phyloP scores from a whole-genome alignment of 2,888 invertebrate genomes.

The Eilema sororculum region DNA sequence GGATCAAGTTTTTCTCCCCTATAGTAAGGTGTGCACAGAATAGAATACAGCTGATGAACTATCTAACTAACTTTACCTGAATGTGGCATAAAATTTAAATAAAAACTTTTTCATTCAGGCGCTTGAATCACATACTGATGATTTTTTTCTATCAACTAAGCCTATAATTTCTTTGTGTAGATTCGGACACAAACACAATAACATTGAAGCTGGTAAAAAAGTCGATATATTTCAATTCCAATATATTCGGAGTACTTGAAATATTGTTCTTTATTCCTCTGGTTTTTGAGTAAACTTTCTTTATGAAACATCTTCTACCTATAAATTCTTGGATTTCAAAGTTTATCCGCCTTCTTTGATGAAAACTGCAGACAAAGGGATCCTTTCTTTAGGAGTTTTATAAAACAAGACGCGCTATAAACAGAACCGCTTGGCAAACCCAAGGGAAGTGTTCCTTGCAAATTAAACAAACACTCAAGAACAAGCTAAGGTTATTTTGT shows the following conservation, averaged over 20 bases:
- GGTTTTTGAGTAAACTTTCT: neutral
- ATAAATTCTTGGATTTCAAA: neutral
- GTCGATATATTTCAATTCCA: neutral
- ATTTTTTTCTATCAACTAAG: neutral
- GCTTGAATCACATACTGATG: neutral
- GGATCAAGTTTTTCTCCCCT: too few species aligned
- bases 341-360: neutral
- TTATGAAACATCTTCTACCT: neutral
- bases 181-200: neutral
- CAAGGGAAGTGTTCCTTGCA: neutral
- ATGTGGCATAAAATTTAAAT: too few species aligned
- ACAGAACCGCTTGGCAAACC: neutral
- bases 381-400: neutral
- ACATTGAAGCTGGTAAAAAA: neutral
- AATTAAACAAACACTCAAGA: slow-evolving; percentile 9
- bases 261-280: neutral
- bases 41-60: neutral
- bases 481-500: neutral
- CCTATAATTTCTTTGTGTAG: neutral
- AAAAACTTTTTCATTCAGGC: too few species aligned
- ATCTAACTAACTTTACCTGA: too few species aligned
- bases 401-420: neutral
- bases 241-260: neutral
- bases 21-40: too few species aligned
- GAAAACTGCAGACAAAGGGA: slow-evolving; percentile 10